A percentile compares a stretch with the other conserved stretches of the same genome.
Conservation (phyloP, 2,888 invertebrate genomes). For the Epirrita christyi region DNA sequence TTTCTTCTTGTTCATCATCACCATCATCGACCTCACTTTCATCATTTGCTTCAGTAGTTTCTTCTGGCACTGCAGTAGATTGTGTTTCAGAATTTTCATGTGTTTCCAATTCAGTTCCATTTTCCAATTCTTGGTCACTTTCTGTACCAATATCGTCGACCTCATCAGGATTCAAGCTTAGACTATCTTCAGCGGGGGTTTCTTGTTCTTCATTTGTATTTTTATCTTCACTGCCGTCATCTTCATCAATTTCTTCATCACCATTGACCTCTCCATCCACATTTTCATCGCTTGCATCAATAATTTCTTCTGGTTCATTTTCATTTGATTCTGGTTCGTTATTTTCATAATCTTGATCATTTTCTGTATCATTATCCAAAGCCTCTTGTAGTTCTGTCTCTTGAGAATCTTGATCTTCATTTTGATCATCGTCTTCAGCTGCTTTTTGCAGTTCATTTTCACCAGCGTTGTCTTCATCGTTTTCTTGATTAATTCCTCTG, state of each 20-base stretch:
- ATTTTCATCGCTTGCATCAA: background rate
- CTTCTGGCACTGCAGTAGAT: slow-evolving; percentile 5
- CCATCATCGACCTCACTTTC: slow-evolving; percentile 1
- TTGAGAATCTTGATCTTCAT: slow-evolving; percentile 7
- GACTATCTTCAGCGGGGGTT: background rate
- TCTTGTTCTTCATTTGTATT: slow-evolving; percentile 6
- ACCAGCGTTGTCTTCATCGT: background rate
- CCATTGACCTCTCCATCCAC: background rate
- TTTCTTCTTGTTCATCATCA: background rate
- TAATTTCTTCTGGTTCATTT: slow-evolving; percentile 1
- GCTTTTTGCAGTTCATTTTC: background rate
- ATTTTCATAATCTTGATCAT: background rate
- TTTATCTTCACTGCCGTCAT: background rate
- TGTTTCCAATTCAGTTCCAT: slow-evolving; percentile 1
- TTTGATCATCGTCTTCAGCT: background rate
- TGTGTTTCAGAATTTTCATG: slow-evolving; percentile 1
- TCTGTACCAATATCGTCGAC: background rate
- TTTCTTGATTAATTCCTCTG: background rate
- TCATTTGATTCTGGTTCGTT: background rate
- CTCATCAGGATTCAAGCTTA: background rate
- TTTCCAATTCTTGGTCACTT: background rate
- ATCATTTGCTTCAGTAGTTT: background rate
- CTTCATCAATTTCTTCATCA: slow-evolving; percentile 1
- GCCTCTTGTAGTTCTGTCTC: slow-evolving; percentile 1
- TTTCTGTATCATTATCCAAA: background rate